phyloP scores from a whole-genome alignment of 2,113 vertebrate species.

The Rhombomys opimus region DNA sequence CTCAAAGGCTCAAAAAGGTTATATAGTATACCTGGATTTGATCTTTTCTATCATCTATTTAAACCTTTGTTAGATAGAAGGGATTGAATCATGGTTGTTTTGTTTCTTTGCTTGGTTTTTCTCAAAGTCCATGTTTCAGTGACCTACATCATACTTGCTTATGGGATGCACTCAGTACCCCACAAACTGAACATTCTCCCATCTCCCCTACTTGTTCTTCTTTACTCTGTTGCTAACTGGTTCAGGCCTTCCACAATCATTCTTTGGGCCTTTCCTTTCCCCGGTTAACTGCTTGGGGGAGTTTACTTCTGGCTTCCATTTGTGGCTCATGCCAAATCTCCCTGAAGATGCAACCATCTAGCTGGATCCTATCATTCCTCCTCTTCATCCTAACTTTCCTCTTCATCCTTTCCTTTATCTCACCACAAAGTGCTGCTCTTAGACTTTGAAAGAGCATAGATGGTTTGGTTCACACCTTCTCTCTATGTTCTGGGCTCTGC shows the following conservation, averaged over 20 bases:
- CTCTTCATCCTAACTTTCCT: not conserved
- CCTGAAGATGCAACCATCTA: not conserved
- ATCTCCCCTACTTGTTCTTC: not conserved
- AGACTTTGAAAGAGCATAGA: not conserved
- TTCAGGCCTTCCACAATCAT: not conserved
- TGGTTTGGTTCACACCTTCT: not conserved
- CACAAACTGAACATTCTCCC: not conserved
- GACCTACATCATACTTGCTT: not conserved
- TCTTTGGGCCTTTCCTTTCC: not conserved
- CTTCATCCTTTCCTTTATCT: not conserved
- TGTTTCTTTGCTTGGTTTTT: not conserved
- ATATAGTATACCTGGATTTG: not conserved
- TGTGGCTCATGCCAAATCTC: not conserved
- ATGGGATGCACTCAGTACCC: not conserved
- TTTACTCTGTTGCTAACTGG: not conserved
- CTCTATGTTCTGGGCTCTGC: not conserved
- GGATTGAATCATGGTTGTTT: not conserved
- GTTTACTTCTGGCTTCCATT: constrained; percentile 36
- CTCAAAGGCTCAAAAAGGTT: not conserved
- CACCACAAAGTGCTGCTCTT: not conserved
- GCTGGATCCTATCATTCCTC: not conserved
- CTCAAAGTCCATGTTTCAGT: not conserved
- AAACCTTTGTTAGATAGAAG: not conserved
- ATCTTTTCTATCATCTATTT: not conserved
- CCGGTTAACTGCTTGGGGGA: not conserved